A percentile compares a stretch with the other conserved stretches of the same genome.
Evolutionary conservation across 2,888 invertebrate genomes (phyloP).

Genomic region (Achlya flavicornis): DNA sequence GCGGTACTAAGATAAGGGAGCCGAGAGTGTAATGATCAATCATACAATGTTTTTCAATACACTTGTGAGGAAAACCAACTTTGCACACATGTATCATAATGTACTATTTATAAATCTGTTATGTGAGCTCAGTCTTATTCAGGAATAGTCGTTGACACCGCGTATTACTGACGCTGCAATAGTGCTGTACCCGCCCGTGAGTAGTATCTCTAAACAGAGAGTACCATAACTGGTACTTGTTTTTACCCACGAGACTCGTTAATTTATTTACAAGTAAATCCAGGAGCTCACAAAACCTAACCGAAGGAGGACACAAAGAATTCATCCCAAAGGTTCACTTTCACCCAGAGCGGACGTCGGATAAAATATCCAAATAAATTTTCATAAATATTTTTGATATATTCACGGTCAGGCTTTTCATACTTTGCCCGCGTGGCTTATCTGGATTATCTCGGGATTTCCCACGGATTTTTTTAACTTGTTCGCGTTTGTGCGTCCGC

Average conservation of each 20-base stretch:
- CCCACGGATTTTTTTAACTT: slow-evolving; percentile 71
- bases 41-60: no score
- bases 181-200: background rate
- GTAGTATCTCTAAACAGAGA: background rate
- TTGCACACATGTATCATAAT: background rate
- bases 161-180: background rate
- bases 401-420: slow-evolving; percentile 80
- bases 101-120: background rate
- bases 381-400: slow-evolving; percentile 79
- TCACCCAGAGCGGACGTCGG: slow-evolving; percentile 49
- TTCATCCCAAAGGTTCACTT: slow-evolving; percentile 46
- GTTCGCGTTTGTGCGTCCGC: slow-evolving; percentile 69
- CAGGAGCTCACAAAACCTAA: slow-evolving; percentile 36
- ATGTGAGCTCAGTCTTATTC: slow-evolving; percentile 1
- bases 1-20: no score
- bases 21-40: no score
- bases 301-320: slow-evolving; percentile 46
- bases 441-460: slow-evolving; percentile 78
- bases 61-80: no score
- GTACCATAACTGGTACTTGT: slow-evolving; percentile 20
- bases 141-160: background rate
- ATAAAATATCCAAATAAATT: slow-evolving; percentile 69
- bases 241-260: slow-evolving; percentile 29
- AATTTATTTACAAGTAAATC: slow-evolving; percentile 41
- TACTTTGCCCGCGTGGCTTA: slow-evolving; percentile 79